Evolutionary conservation across 2,797 vertebrate species (phyloP), one percentile per base, ranked within the genome.

Genomic region (Prunella strophiata): DNA sequence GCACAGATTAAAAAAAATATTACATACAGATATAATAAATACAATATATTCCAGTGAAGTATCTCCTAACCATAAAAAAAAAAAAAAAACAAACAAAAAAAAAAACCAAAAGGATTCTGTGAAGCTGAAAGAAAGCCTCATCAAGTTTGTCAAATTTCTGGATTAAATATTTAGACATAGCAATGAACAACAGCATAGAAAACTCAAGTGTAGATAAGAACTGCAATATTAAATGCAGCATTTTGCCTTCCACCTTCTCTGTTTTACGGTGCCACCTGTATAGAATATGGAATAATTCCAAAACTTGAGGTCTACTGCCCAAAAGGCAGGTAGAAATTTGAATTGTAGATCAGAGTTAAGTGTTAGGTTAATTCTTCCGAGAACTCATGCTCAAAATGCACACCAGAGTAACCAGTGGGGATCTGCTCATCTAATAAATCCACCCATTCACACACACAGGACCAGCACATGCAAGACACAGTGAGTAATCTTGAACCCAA

Each of bases 321-420:
- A 38, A 87, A 91, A 85, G 27, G 23, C 36, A 89, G 76, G 52
- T 57, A 74, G 48, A 82, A 89, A 91, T 92, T 88, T 91, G 30
- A 86, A 73, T 42, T 85, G 68, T n/a, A 89, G 38, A 85, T 85
- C 48, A 52, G 18, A 84, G 25, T 52, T 79, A 87, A 77, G 42
- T 67, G 11, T 27, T 50, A 61, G 19, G 20, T 66, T 80, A 85
- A 68, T 91, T 93, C 52, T 85, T 85, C 27, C 32, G 84, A 57
- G 34, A 71, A 47, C 16, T 72, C 21, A 9, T 40, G 30, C 77
- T 91, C 54, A 51, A 45, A 85, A 65, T 32, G 13, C 62, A 47
- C 10, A 63, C 48, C 34, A 51, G 34, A 92, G 11, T 11, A 42
- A 29, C 16, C 36, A 74, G 4, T 61, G 17, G 4, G 27, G 26